Evolutionary conservation across 2,888 invertebrate species (phyloP).

Genomic region (Rutpela maculata): DNA sequence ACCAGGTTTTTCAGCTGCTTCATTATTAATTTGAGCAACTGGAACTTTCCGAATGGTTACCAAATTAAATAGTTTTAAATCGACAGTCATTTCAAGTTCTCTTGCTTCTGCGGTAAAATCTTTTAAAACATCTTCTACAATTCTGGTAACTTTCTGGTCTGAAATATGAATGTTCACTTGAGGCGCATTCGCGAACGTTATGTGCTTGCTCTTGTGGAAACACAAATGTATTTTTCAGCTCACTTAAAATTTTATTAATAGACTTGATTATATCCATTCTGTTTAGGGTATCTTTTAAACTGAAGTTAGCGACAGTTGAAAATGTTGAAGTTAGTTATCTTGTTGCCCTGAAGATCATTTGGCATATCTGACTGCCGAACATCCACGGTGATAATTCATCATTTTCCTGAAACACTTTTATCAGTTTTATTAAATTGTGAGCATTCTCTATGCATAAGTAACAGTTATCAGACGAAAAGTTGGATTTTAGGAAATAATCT

Average conservation of each 20-base stretch:
- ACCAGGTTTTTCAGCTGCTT: neutral
- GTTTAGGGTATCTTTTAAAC: slow-evolving; percentile 29
- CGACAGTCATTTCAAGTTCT: neutral
- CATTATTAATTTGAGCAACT: neutral
- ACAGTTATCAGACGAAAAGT: slow-evolving; percentile 7
- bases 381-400: neutral
- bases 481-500: no score
- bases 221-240: slow-evolving; percentile 34
- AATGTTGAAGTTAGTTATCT: slow-evolving; percentile 30
- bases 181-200: neutral
- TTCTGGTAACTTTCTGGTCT: neutral
- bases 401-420: neutral
- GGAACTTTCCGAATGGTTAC: neutral
- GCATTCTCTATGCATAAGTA: neutral
- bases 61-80: neutral
- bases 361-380: slow-evolving; percentile 36
- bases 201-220: slow-evolving; percentile 30
- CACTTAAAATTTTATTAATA: slow-evolving; percentile 35
- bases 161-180: neutral
- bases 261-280: slow-evolving; percentile 37
- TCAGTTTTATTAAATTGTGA: slow-evolving; percentile 2
- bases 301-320: slow-evolving; percentile 32
- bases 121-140: neutral
- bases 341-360: slow-evolving; percentile 31
- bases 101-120: neutral